Percentiles rank a stretch among this genome's conserved stretches.
Conservation (phyloP, 2,888 invertebrate species). For the Linnaemya tessellans region DNA sequence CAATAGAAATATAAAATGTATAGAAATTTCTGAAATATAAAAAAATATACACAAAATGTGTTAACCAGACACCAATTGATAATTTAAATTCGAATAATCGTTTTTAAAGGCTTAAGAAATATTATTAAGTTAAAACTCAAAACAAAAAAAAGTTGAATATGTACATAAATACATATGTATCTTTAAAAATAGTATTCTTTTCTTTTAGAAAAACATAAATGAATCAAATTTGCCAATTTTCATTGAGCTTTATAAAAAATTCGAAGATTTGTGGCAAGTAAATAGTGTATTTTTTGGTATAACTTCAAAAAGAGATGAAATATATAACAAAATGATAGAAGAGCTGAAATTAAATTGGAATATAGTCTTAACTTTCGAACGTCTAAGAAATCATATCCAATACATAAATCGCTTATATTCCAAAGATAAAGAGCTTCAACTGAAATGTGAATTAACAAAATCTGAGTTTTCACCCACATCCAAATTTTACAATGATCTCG, state of each 20-base stretch:
- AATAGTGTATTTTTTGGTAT: slow-evolving; percentile 61
- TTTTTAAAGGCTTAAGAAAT: too few relatives aligned
- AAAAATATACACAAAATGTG: too few relatives aligned
- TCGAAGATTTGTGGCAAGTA: slow-evolving; percentile 63
- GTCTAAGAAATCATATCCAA: slow-evolving; percentile 60
- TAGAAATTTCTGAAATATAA: too few relatives aligned
- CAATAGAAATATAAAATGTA: too few relatives aligned
- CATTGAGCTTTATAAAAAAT: slow-evolving; percentile 65
- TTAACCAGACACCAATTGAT: too few relatives aligned
- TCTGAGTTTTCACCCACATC: slow-evolving; percentile 51
- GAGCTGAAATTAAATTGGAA: slow-evolving; percentile 60
- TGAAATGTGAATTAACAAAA: slow-evolving; percentile 54
- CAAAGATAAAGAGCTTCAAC: slow-evolving; percentile 52
- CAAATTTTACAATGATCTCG: slow-evolving; percentile 45
- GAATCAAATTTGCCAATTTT: slow-evolving; percentile 53
- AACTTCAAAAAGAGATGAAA: slow-evolving; percentile 56
- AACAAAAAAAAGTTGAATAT: background rate
- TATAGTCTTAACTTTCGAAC: slow-evolving; percentile 48
- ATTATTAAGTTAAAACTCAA: background rate
- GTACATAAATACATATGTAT: background rate
- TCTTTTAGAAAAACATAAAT: slow-evolving; percentile 57
- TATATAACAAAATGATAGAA: slow-evolving; percentile 46
- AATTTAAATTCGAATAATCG: too few relatives aligned
- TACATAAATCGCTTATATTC: slow-evolving; percentile 72
- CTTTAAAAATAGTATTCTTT: slow-evolving; percentile 8